Conservation (phyloP, 2,113 vertebrate species). For the Danio rerio region GRCz12tu NC_133193.1:14630501-14631000, state of each 20-base stretch:
- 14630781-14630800: neutral
- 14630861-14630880: conserved; percentile 4
- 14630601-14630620: conserved; percentile 13
- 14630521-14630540: neutral
- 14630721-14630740: neutral
- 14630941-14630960: no score
- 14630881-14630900: neutral
- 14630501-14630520: neutral
- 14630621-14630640: conserved; percentile 5
- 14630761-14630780: conserved; percentile 9
- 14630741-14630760: neutral
- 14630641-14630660: conserved; percentile 3
- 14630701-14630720: neutral
- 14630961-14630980: no score
- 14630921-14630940: no score
- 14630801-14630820: neutral
- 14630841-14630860: neutral
- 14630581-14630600: conserved; percentile 16
- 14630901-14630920: neutral
- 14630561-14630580: conserved; percentile 7
- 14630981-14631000: no score
- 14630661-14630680: neutral
- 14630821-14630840: conserved; percentile 11
- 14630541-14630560: neutral
- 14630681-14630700: neutral